phyloP scores from a whole-genome alignment of 2,888 invertebrate genomes.

The Drosophila limbata region DNA sequence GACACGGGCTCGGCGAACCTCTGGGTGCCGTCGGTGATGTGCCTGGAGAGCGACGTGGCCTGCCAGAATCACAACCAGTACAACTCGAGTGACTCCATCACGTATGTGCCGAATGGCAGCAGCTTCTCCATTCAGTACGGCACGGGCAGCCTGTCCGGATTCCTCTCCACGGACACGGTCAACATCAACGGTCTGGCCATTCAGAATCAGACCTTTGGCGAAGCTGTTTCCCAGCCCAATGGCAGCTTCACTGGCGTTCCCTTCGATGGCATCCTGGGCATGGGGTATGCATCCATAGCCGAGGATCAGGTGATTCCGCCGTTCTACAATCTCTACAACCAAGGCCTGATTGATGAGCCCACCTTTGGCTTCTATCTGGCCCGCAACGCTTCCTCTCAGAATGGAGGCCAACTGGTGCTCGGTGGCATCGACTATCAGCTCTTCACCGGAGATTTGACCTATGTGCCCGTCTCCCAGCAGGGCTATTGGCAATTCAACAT shows the following conservation, averaged over 20 bases:
- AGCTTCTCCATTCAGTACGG: constrained; percentile 97
- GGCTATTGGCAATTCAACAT: constrained; percentile 98
- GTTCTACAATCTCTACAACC: constrained; percentile 95
- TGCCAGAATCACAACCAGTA: constrained; percentile 98
- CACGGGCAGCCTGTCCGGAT: constrained; percentile 97
- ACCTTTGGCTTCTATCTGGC: constrained; percentile 98
- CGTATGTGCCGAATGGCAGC: constrained; percentile 94
- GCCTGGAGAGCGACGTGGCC: constrained; percentile 95
- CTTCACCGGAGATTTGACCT: constrained; percentile 88
- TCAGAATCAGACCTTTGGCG: constrained; percentile 94
- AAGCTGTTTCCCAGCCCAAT: constrained; percentile 96
- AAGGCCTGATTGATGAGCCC: constrained; percentile 89
- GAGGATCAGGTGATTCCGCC: constrained; percentile 95
- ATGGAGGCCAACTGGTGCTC: constrained; percentile 94
- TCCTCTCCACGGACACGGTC: constrained; percentile 95
- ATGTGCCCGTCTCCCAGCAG: constrained; percentile 92
- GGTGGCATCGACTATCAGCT: constrained; percentile 96
- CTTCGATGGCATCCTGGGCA: constrained; percentile 98
- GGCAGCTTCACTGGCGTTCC: constrained; percentile 97
- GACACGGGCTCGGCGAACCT: constrained; percentile 98
- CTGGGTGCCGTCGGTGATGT: constrained; percentile 99
- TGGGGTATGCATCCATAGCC: constrained; percentile 94
- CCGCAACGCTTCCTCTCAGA: constrained; percentile 88
- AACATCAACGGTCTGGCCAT: constrained; percentile 89
- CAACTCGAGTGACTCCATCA: constrained; percentile 92